phyloP scores from a whole-genome alignment of 2,113 vertebrate species.

The Austrofundulus limnaeus region DNA sequence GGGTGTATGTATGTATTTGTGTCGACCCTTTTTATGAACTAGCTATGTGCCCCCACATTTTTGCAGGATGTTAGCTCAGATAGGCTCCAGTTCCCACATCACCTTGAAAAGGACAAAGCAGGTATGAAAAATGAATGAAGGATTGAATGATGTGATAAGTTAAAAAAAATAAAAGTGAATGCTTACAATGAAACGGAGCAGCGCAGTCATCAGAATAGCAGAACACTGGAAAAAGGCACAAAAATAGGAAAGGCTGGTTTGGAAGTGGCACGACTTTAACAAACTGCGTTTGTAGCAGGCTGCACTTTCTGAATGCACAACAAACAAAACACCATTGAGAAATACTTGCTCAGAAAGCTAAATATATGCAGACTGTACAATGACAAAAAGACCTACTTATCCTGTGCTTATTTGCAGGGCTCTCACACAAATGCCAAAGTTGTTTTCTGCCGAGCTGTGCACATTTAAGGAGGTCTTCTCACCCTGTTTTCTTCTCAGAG shows the following conservation, averaged over 20 bases:
- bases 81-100: neutral
- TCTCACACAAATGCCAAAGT: slow-evolving; percentile 68
- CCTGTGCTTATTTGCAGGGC: slow-evolving; percentile 61
- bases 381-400: slow-evolving; percentile 72
- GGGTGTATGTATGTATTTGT: no score
- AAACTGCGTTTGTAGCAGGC: slow-evolving; percentile 38
- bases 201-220: neutral
- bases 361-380: slow-evolving; percentile 63
- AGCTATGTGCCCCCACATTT: no score
- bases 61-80: no score
- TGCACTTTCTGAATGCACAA: slow-evolving; percentile 29
- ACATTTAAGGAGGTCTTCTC: slow-evolving; percentile 68
- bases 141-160: neutral
- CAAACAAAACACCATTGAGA: slow-evolving; percentile 41
- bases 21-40: no score
- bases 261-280: slow-evolving; percentile 33
- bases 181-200: no score
- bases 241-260: slow-evolving; percentile 22
- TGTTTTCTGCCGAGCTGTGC: slow-evolving; percentile 69
- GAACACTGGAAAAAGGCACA: neutral
- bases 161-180: no score
- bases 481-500: slow-evolving; percentile 55
- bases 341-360: slow-evolving; percentile 45
- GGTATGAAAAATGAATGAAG: neutral
- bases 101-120: neutral